A percentile compares a stretch with the other conserved stretches of the same genome.
Evolutionary conservation across 2,113 vertebrate genomes (phyloP).

Genomic region (Pterocles gutturalis): DNA sequence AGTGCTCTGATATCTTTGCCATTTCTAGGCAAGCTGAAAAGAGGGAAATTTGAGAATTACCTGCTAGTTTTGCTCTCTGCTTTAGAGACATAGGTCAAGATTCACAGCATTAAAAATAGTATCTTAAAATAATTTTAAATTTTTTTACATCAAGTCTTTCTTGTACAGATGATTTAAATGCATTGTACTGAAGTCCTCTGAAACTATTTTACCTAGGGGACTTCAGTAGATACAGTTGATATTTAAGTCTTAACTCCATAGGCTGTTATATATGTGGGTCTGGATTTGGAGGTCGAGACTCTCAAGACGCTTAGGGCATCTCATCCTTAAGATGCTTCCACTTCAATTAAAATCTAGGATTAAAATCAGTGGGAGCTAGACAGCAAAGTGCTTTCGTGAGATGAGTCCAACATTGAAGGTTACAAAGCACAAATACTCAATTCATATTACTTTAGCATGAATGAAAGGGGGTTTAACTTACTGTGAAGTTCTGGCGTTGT

Average conservation of each 20-base stretch:
- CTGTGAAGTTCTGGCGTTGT: not conserved
- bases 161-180: not conserved
- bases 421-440: not conserved
- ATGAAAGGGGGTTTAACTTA: not conserved
- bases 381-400: conserved; percentile 14
- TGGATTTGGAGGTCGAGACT: not conserved
- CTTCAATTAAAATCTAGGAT: conserved; percentile 18
- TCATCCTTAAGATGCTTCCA: not conserved
- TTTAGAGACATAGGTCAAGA: not conserved
- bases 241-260: not conserved
- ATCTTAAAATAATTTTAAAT: not conserved
- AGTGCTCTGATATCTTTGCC: conserved; percentile 33
- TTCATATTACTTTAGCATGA: not conserved
- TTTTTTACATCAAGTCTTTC: not conserved
- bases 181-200: not conserved
- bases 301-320: not conserved
- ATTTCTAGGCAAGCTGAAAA: conserved; percentile 29
- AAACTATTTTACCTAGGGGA: not conserved
- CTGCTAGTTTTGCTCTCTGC: not conserved
- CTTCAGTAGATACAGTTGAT: not conserved
- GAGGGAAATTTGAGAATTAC: not conserved
- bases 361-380: conserved; percentile 21
- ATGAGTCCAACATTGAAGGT: not conserved
- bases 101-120: not conserved
- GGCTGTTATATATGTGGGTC: not conserved